These are phyloP conservation scores for Premnoplex brunnescens DNA, from an alignment of 2,797 vertebrate species.

Conservation along the genomic window DNA sequence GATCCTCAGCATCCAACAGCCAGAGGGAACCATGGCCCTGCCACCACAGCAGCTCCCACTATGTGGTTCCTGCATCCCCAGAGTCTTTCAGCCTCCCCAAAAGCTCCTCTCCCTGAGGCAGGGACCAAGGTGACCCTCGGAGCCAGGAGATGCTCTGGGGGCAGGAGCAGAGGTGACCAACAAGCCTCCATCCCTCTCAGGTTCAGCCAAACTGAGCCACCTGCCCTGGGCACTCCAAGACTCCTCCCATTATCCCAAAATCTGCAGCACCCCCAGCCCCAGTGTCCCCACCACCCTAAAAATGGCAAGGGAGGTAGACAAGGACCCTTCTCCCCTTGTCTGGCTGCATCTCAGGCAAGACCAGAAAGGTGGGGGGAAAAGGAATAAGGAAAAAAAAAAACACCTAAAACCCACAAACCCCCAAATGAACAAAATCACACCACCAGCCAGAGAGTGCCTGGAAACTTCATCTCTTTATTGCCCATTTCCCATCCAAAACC, in stretches of 20 bases:
- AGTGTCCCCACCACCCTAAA: neutral
- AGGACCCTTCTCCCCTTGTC: neutral
- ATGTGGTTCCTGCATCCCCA: too few relatives aligned
- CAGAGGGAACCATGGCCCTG: neutral
- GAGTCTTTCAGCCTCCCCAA: neutral
- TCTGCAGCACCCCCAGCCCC: neutral
- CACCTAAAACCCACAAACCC: too few relatives aligned
- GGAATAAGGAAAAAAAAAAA: neutral
- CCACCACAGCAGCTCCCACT: neutral
- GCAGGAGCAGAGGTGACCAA: neutral
- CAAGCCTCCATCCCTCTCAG: neutral
- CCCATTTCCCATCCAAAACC: neutral
- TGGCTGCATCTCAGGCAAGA: neutral
- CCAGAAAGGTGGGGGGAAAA: too few relatives aligned
- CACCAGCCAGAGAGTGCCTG: neutral
- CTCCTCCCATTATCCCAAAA: too few relatives aligned
- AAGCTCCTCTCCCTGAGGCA: neutral
- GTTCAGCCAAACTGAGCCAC: neutral
- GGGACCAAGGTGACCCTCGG: neutral
- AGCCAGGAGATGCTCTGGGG: neutral
- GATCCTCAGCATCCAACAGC: neutral
- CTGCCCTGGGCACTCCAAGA: neutral
- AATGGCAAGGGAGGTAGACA: accelerated
- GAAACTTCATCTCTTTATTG: constrained; percentile 23
- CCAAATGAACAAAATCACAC: too few relatives aligned